Evolutionary conservation across 2,888 invertebrate species (phyloP).

Genomic region (Polietes domitor): DNA sequence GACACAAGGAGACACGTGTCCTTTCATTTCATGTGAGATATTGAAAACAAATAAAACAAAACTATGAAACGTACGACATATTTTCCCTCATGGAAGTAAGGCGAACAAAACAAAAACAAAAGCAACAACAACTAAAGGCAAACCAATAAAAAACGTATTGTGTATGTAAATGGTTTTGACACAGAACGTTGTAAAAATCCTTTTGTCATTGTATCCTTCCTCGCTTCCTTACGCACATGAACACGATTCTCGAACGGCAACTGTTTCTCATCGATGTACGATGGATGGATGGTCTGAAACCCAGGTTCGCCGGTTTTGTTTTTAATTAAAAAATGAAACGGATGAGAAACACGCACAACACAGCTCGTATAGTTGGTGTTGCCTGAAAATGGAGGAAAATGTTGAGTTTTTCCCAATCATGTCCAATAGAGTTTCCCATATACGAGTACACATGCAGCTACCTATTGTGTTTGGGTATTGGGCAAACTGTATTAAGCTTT

Average conservation of each 20-base stretch:
- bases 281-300: not conserved
- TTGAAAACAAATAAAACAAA: constrained; percentile 27
- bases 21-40: not conserved
- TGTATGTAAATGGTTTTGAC: constrained; percentile 50
- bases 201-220: constrained; percentile 19
- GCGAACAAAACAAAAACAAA: not conserved
- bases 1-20: constrained; percentile 36
- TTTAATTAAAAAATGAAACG: constrained; percentile 39
- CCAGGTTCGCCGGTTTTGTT: constrained; percentile 4
- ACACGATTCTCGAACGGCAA: not conserved
- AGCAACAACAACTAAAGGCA: constrained; percentile 36
- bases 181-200: constrained; percentile 44
- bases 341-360: constrained; percentile 11
- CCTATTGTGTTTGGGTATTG: too few relatives aligned
- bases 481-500: constrained; percentile 36
- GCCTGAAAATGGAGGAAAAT: not conserved
- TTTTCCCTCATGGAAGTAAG: constrained; percentile 6
- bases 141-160: constrained; percentile 50
- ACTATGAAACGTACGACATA: not conserved
- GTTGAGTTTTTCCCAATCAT: constrained; percentile 10
- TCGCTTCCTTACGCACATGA: not conserved
- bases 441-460: too few relatives aligned
- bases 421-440: constrained; percentile 42
- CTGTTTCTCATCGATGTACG: not conserved
- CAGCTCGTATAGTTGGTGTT: not conserved